Evolutionary conservation across 2,888 invertebrate genomes (phyloP), one percentile per base, ranked within the genome.

Genomic region (Acronicta leporina): DNA sequence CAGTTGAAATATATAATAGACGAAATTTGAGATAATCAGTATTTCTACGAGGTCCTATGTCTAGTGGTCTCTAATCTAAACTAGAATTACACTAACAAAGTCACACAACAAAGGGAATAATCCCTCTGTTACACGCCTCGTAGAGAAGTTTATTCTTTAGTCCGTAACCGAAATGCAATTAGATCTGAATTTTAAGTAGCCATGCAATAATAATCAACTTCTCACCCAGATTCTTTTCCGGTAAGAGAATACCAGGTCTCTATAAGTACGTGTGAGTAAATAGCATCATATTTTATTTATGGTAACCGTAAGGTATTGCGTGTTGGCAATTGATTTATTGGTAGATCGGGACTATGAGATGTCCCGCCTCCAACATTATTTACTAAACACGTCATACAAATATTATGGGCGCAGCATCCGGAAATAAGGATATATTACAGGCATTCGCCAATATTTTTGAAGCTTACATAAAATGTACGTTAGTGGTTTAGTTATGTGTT

Each of bases 311-410:
- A 85, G 76, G 79, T 85, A 87, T 83, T 76, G 81, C 83, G 77
- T 75, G 81, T 79, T 83, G 83, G 85, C 88, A 87, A 87, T 87
- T 89, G 89, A 92, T 92, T 90, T 92, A 91, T 90, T 82, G 84
- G 85, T 82, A 89, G 84, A 86, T 86, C 79, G 90, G 90, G 89
- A 87, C 82, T 79, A 80, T 75, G 80, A 80, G 83, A 81, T 84
- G 86, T 87, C 88, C 87, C 88, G 79, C 81, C 82, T 81, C 81
- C 80, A 83, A 83, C 90, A 89, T 91, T 90, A 91, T 81, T 91
- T 85, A 90, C 86, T 85, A 85, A 89, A 87, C 85, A 85, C 81
- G 84, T 88, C 87, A 87, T 84, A 86, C 80, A 84, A 81, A 82
- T 84, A 84, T 87, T 83, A 79, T 75, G 83, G 82, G 79, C 74